These are phyloP conservation scores for Lasioglossum oenotherae DNA, from an alignment of 2,888 invertebrate species.

Conservation along the genomic window DNA sequence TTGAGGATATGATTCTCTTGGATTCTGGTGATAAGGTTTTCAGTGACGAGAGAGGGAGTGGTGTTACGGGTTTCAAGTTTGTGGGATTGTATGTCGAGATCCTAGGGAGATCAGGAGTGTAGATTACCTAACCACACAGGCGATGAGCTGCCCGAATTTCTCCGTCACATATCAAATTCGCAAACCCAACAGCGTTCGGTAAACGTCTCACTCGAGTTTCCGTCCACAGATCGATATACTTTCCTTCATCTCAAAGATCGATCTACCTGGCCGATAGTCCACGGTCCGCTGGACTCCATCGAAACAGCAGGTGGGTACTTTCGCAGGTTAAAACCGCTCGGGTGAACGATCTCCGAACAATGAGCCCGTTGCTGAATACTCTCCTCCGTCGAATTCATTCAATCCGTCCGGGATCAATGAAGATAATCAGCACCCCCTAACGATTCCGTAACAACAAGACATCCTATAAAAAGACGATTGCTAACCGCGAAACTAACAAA, in stretches of 20 bases:
- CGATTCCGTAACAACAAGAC: neutral
- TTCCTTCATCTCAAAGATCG: conserved; percentile 10
- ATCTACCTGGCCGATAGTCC: conserved; percentile 27
- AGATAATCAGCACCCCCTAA: conserved; percentile 5
- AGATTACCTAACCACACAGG: too few species aligned
- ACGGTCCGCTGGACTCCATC: conserved; percentile 39
- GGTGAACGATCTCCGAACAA: conserved; percentile 57
- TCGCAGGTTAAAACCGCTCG: conserved; percentile 43
- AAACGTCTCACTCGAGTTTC: neutral
- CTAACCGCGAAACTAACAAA: neutral
- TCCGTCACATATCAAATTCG: neutral
- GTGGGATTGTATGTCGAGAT: too few species aligned
- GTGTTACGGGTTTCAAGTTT: too few species aligned
- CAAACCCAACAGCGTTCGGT: neutral
- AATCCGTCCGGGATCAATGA: neutral
- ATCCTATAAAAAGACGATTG: neutral
- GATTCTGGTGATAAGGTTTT: too few species aligned
- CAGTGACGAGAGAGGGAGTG: too few species aligned
- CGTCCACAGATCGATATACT: conserved; percentile 9
- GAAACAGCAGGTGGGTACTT: conserved; percentile 62
- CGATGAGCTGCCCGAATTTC: neutral
- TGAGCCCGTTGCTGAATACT: conserved; percentile 29
- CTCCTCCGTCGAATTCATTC: neutral
- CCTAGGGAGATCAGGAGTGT: too few species aligned
- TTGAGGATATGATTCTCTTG: neutral